phyloP scores from a whole-genome alignment of 2,888 invertebrate species.

The Pollenia amentaria region DNA sequence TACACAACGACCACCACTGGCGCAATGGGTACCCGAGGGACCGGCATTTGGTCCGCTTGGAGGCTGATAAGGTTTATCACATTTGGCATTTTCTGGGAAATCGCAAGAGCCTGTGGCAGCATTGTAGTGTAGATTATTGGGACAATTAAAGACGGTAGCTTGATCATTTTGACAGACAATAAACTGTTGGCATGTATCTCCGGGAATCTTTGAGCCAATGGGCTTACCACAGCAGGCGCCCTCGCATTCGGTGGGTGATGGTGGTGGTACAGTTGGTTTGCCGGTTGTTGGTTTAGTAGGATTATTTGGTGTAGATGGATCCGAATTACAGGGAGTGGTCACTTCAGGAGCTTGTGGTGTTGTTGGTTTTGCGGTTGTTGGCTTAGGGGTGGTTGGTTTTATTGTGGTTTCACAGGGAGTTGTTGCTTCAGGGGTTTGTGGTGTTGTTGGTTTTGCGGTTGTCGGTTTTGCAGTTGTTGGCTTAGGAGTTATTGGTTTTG shows the following conservation, averaged over 20 bases:
- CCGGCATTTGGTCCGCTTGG: constrained; percentile 79
- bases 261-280: constrained; percentile 30
- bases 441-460: constrained; percentile 45
- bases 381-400: not conserved
- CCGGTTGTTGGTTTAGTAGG: not conserved
- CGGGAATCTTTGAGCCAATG: constrained; percentile 52
- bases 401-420: not conserved
- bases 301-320: not conserved
- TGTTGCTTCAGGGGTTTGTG: too few species aligned
- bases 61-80: constrained; percentile 76
- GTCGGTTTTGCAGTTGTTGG: constrained; percentile 5
- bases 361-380: not conserved
- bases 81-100: constrained; percentile 77
- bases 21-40: constrained; percentile 79
- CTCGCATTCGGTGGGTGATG: constrained; percentile 55
- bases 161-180: constrained; percentile 73
- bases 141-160: constrained; percentile 72
- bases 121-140: constrained; percentile 78
- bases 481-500: too few species aligned
- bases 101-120: constrained; percentile 74
- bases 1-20: constrained; percentile 76
- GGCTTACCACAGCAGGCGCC: constrained; percentile 62
- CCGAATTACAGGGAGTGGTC: not conserved
- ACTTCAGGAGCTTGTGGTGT: not conserved
- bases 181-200: constrained; percentile 73